phyloP scores from a whole-genome alignment of 2,888 invertebrate species.

The Rotaria macrura region DNA sequence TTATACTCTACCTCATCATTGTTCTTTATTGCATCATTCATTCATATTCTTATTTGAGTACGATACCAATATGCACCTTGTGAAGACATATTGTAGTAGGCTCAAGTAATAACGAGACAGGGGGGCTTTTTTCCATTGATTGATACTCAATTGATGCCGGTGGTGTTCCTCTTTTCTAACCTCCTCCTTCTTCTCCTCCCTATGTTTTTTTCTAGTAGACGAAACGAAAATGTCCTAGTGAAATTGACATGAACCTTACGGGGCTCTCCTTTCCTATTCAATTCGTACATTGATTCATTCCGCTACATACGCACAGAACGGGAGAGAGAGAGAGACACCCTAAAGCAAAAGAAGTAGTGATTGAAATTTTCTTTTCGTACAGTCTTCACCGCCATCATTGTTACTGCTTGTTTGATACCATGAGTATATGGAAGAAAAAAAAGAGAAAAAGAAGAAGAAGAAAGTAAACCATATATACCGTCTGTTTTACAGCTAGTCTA shows the following conservation, averaged over 20 bases:
- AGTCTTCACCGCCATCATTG: not conserved
- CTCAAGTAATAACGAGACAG: not conserved
- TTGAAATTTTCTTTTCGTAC: slow-evolving; percentile 7
- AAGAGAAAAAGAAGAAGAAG: not conserved
- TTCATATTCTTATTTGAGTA: slow-evolving; percentile 7
- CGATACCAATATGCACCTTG: not conserved
- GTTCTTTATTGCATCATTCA: slow-evolving; percentile 15
- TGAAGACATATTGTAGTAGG: not conserved
- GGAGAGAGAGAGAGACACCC: not conserved
- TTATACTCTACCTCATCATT: slow-evolving; percentile 3
- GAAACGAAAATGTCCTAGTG: slow-evolving; percentile 4
- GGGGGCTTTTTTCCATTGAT: not conserved
- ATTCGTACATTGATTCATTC: not conserved
- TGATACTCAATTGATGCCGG: slow-evolving; percentile 6
- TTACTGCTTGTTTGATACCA: not conserved
- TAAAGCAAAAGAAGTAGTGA: not conserved
- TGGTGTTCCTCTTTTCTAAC: not conserved
- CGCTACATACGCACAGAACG: not conserved
- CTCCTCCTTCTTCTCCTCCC: not conserved
- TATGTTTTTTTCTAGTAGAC: not conserved
- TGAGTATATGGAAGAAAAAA: not conserved
- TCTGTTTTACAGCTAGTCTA: not conserved
- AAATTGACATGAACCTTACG: slow-evolving; percentile 12
- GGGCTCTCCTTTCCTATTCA: not conserved
- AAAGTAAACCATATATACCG: not conserved